Percentiles rank a stretch among this genome's conserved stretches.
phyloP scores from a whole-genome alignment of 2,797 vertebrate genomes.

The Periophthalmus magnuspinnatus region DNA sequence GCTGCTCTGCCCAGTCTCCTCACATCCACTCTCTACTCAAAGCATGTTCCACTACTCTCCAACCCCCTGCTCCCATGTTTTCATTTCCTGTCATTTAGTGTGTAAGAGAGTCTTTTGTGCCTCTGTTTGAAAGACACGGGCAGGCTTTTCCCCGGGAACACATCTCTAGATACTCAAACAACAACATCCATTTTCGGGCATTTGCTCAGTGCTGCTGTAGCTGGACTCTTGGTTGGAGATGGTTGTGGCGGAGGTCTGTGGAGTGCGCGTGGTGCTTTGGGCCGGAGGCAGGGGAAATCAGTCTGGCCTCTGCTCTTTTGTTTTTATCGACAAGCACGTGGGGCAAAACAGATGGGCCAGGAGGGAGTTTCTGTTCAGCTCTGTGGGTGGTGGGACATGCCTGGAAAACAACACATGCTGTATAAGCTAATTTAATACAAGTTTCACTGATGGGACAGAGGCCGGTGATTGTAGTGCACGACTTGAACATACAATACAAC shows the following conservation, averaged over 20 bases:
- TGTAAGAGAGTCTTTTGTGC: slow-evolving; percentile 19
- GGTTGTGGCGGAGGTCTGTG: slow-evolving; percentile 22
- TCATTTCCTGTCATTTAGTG: slow-evolving; percentile 54
- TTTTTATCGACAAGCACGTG: slow-evolving; percentile 64
- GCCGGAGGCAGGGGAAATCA: slow-evolving; percentile 67
- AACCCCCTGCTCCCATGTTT: slow-evolving; percentile 39
- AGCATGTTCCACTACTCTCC: background rate
- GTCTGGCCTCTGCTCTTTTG: slow-evolving; percentile 65
- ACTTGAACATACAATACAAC: background rate
- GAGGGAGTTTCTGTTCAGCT: slow-evolving; percentile 54
- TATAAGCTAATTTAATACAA: slow-evolving; percentile 21
- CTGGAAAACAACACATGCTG: slow-evolving; percentile 36
- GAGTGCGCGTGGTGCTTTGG: slow-evolving; percentile 21
- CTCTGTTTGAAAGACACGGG: slow-evolving; percentile 53
- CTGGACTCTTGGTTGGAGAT: slow-evolving; percentile 63
- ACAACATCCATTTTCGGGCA: slow-evolving; percentile 62
- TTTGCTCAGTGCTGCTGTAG: slow-evolving; percentile 60
- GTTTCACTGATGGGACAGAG: background rate
- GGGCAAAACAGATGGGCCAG: slow-evolving; percentile 58
- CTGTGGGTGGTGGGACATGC: slow-evolving; percentile 32
- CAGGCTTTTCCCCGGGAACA: slow-evolving; percentile 45
- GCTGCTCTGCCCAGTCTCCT: slow-evolving; percentile 26
- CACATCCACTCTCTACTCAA: slow-evolving; percentile 13
- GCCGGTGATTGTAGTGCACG: background rate
- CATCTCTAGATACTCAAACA: slow-evolving; percentile 63